Conservation (phyloP, 2,797 vertebrate species). For the Limnodromus scolopaceus region DNA sequence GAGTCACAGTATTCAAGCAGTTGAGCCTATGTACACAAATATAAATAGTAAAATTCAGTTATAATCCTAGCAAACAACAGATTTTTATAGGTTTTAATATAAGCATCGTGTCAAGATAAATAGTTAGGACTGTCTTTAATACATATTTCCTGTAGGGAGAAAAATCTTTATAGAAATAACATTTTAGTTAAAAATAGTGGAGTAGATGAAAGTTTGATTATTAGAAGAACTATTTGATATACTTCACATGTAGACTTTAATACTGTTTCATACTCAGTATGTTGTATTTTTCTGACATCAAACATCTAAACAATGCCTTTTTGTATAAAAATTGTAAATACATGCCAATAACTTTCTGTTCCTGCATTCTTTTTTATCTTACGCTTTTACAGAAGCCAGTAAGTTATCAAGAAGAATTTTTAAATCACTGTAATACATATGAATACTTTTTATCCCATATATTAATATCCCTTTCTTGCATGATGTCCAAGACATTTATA, state of each 20-base stretch:
- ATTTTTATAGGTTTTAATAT: background rate
- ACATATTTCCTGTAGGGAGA: background rate
- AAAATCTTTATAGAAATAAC: background rate
- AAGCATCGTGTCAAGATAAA: background rate
- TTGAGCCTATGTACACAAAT: background rate
- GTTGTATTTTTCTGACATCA: background rate
- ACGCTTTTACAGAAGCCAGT: background rate
- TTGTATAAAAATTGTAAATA: background rate
- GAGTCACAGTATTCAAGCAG: background rate
- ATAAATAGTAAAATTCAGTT: background rate
- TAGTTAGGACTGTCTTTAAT: background rate
- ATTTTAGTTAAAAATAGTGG: background rate
- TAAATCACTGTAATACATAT: background rate
- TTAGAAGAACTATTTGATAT: background rate
- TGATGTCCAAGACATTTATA: background rate
- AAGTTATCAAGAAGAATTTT: background rate
- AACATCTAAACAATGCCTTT: background rate
- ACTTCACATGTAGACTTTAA: background rate
- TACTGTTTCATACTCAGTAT: background rate
- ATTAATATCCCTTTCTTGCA: background rate
- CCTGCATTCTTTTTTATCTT: background rate
- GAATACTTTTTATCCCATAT: background rate
- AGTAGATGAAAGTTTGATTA: background rate
- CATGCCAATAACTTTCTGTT: background rate
- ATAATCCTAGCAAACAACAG: conserved; percentile 15